phyloP scores from a whole-genome alignment of 1,140 invertebrate genomes.

The Cylas formicarius region DNA sequence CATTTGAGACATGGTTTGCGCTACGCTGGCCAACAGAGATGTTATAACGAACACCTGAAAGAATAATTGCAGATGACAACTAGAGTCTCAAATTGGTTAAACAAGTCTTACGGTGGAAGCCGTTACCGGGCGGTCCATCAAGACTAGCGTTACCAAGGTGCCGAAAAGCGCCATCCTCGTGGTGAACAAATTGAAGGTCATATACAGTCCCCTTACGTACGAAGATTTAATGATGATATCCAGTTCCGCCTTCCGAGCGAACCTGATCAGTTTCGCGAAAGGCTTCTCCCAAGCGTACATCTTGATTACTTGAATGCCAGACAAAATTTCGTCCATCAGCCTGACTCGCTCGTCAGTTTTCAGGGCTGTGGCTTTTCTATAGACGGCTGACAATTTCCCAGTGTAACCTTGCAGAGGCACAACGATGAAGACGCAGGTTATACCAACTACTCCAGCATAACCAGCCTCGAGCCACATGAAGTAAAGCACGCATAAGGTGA shows the following conservation, averaged over 20 bases:
- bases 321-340: conserved; percentile 72
- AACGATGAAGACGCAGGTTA: conserved; percentile 58
- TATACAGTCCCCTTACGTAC: conserved; percentile 61
- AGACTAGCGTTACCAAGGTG: conserved; percentile 52
- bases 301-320: conserved; percentile 66
- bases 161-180: conserved; percentile 60
- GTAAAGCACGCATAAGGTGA: conserved; percentile 51
- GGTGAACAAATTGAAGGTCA: conserved; percentile 63
- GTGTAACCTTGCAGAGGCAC: conserved; percentile 68
- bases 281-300: conserved; percentile 74
- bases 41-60: conserved; percentile 54
- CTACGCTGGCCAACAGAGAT: conserved; percentile 54
- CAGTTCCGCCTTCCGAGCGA: conserved; percentile 53
- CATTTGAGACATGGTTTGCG: conserved; percentile 57
- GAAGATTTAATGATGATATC: conserved; percentile 54
- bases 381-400: conserved; percentile 54
- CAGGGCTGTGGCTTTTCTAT: conserved; percentile 53
- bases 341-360: conserved; percentile 67
- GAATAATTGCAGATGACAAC: not conserved
- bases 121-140: conserved; percentile 47
- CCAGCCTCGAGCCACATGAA: conserved; percentile 59
- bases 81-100: not conserved
- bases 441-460: conserved; percentile 58
- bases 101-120: conserved; percentile 28
- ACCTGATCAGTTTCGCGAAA: conserved; percentile 53